Percentiles rank a stretch among this genome's conserved stretches.
Evolutionary conservation across 2,113 vertebrate species (phyloP).

Genomic region (Mirza zaza): DNA sequence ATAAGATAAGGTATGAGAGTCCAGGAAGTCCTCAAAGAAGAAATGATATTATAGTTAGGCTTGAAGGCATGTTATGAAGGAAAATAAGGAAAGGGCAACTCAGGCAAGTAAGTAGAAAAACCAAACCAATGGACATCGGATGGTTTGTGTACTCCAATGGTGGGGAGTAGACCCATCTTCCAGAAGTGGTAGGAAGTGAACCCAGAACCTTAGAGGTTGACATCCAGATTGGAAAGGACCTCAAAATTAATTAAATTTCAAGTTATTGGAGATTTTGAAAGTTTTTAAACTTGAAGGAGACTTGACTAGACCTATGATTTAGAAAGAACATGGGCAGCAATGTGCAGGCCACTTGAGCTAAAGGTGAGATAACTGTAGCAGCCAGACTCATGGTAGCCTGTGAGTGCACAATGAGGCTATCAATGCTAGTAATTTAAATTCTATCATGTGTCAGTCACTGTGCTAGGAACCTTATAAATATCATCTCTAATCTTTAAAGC

Average conservation of each 20-base stretch:
- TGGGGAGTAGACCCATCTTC: not conserved
- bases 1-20: not conserved
- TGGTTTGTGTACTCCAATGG: not conserved
- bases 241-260: not conserved
- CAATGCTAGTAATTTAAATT: not conserved
- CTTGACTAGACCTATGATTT: not conserved
- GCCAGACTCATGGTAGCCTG: not conserved
- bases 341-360: not conserved
- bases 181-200: not conserved
- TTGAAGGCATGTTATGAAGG: not conserved
- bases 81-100: not conserved
- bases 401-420: not conserved
- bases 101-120: not conserved
- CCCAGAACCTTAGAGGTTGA: not conserved
- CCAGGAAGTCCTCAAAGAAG: not conserved
- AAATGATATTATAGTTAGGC: not conserved
- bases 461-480: not conserved
- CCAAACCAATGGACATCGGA: not conserved
- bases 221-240: not conserved
- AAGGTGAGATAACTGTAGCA: not conserved
- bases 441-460: not conserved
- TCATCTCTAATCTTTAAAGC: not conserved
- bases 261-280: not conserved
- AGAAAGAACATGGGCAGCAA: not conserved
- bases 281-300: not conserved